Evolutionary conservation across 2,113 vertebrate species (phyloP).

Genomic region (Orientallactaga bullata): DNA sequence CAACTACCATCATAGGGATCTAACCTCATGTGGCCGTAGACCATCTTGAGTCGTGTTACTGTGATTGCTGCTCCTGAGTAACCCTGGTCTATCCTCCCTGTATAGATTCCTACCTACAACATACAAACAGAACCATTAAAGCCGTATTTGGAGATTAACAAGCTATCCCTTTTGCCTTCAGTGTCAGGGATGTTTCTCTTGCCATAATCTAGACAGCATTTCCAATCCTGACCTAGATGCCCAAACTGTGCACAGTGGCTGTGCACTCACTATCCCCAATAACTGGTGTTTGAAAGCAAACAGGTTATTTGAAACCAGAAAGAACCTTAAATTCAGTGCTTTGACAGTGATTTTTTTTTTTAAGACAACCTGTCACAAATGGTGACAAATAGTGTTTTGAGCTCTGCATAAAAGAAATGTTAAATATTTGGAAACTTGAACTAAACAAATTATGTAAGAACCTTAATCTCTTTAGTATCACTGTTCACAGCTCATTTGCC

Average conservation of each 20-base stretch:
- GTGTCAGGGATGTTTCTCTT: background rate
- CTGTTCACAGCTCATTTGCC: no score
- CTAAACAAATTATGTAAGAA: background rate
- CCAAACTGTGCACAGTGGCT: background rate
- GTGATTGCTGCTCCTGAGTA: background rate
- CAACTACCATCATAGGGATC: no score
- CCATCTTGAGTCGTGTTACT: background rate
- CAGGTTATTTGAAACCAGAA: background rate
- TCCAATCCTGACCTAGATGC: background rate
- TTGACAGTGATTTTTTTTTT: background rate
- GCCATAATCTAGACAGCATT: no score
- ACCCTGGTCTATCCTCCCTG: background rate
- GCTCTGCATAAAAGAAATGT: background rate
- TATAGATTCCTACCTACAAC: background rate
- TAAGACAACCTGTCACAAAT: background rate
- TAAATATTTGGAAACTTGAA: slow-evolving; percentile 1
- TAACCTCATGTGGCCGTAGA: no score
- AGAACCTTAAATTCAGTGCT: background rate
- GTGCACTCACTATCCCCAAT: background rate
- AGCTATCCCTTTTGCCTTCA: background rate
- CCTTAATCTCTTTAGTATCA: background rate
- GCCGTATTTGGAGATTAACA: background rate
- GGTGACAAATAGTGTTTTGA: background rate
- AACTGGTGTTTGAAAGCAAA: background rate
- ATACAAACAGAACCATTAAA: background rate